Evolutionary conservation across 2,797 vertebrate species (phyloP), one percentile per base, ranked within the genome.

Genomic region (Mionectes olivaceus): DNA sequence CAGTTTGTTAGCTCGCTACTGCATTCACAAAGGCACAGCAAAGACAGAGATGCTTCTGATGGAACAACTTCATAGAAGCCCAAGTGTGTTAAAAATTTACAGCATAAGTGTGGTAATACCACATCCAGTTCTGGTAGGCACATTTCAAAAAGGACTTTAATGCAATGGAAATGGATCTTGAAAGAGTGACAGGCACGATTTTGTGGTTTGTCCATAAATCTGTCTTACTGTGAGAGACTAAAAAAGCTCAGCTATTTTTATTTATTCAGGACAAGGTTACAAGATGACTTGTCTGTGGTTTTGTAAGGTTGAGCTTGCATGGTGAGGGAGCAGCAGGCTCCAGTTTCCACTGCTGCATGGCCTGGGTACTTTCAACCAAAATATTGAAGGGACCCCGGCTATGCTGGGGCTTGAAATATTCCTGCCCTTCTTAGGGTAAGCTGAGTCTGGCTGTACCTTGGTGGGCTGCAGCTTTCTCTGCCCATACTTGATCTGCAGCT

Each of bases 201-300:
- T 76, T 95, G 94, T 83, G 91, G 91, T 94, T 82, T 94, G 67
- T 32, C 84, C 5, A 3, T 85, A 91, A 92, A 95, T 70, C 82
- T 83, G 32, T 61, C 44, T 88, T 63, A 75, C 37, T 0, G 0
- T 74, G 79, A 74, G 55, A 90, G 55, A 50, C 67, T 84, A 56
- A 94, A 94, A 94, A 86, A 88, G 33, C 69, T 79, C 73, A 86
- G 67, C 70, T 95, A 37, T 83, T 96, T 90, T 70, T 79, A 63
- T 93, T 93, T 93, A 52, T 76, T 93, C 55, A 69, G 87, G 73
- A 79, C 92, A 90, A 88, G 70, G 85, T 91, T 94, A 73, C 0
- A 2, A 76, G 73, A 91, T 75, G 81, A 83, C 79, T 81, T 91
- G 47, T 63, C 44, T 95, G 83, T 88, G 85, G 88, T 93, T 91